These are phyloP conservation scores for Lymantria dispar DNA, from an alignment of 2,888 invertebrate species.

Conservation along the genomic window DNA sequence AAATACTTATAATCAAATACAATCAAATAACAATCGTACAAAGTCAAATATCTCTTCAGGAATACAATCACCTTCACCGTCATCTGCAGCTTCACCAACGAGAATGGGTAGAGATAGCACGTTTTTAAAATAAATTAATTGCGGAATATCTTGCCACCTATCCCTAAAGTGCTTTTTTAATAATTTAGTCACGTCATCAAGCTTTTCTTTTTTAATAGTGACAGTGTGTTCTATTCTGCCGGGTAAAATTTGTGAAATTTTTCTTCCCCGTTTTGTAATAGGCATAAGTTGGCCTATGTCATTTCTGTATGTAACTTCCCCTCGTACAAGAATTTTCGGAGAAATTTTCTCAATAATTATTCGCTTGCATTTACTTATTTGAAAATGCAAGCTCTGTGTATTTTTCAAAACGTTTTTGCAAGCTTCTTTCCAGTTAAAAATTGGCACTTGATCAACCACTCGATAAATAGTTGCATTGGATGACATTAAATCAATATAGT, in stretches of 20 bases:
- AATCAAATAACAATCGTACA: too few species aligned
- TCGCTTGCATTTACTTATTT: conserved; percentile 22
- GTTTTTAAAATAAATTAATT: neutral
- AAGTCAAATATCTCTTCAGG: too few species aligned
- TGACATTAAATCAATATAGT: conserved; percentile 21
- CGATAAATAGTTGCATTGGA: conserved; percentile 16
- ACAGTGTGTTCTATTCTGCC: conserved; percentile 10
- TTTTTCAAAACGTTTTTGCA: conserved; percentile 19
- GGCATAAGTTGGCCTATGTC: conserved; percentile 8
- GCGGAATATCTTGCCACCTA: conserved; percentile 2
- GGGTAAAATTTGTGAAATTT: conserved; percentile 14
- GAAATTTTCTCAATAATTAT: conserved; percentile 17
- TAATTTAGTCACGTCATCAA: conserved; percentile 17
- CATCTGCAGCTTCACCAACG: neutral
- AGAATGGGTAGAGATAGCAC: neutral
- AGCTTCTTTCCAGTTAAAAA: conserved; percentile 21
- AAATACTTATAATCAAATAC: too few species aligned
- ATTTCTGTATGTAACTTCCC: conserved; percentile 13
- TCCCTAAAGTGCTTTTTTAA: conserved; percentile 17
- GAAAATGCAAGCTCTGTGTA: conserved; percentile 22
- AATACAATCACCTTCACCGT: neutral
- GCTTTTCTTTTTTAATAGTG: conserved; percentile 14
- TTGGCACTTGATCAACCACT: conserved; percentile 16
- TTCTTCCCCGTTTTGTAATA: conserved; percentile 14
- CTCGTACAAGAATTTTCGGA: conserved; percentile 12